Base-by-base conservation (phyloP, 2,113 vertebrate species). In the Electrona antarctica region DNA sequence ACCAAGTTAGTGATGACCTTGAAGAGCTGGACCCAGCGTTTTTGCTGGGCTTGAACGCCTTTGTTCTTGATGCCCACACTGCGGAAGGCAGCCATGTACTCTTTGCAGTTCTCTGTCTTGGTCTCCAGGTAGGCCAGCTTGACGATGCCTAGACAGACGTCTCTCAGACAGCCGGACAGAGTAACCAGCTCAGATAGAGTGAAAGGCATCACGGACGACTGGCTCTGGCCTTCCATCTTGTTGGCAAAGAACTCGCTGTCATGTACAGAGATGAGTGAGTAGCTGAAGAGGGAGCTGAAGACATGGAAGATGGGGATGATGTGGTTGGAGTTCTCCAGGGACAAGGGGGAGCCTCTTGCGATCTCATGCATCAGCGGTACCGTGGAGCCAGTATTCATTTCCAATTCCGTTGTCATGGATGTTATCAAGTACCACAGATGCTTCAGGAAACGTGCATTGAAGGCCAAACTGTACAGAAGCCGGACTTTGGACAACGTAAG, bases 1-100 rank as follows among this genome's bases (percentile, higher is more conserved):
- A 99, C 98, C 78, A 99, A 92, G 83, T 97, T 99, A 82, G 97
- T 99, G 82, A 99, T 99, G 47, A 98, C 98, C 96, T 99, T 99
- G 79, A 99, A 99, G 9, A 99, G 91, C 79, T 98, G 98, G 56
- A 98, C 94, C 97, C 97, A 99, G 58, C 95, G 94, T 70, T 98
- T 98, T 82, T 98, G 96, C 73, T 97, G 95, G 0, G 93, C 92
- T 74, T 97, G 97, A 71, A 99, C 95, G 8, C 96, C 94, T 0
- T 93, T 98, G 0, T 96, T 95, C 46, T 95, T 95, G 4, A 96
- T 96, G 0, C 97, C 97, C 0, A 99, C 91, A 49, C 97, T 98
- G 70, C 93, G 94, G 76, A 99, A 97, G 0, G 98, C 97, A 0
- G 92, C 94, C 63, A 96, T 89, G 46, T 99, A 99, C 60, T 97